Base-by-base conservation (phyloP, 2,113 vertebrate genomes). In the Ictalurus punctatus region DNA sequence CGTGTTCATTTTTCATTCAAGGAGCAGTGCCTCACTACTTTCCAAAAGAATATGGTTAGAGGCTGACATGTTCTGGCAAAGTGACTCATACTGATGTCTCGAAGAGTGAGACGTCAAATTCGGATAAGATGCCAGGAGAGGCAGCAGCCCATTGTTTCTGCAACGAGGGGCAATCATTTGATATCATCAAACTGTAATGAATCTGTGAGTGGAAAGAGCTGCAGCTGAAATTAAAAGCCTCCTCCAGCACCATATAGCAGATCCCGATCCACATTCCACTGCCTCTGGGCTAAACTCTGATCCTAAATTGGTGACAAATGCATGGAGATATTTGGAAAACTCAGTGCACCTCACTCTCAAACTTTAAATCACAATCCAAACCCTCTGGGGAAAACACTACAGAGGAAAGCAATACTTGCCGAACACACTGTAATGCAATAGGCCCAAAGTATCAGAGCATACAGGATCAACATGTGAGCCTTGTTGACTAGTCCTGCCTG, bases 161-260 rank as follows among this genome's bases (percentile, higher is more conserved):
- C 88, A 91, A 87, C 73, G 90, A 91, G 90, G 93, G 90, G 90
- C 92, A 94, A 94, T 93, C 92, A 94, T 94, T 92, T 95, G 93
- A 94, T 94, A 94, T 94, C 90, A 93, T 95, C 93, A 93, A 92
- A 93, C 92, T 93, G 92, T 94, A 94, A 94, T 93, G 92, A 94
- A 93, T 93, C 91, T 91, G 90, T 23, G 78, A 87, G 86, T 85
- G 90, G 79, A 71, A 84, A 74, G 74, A 84, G 82, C 76, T 83
- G 63, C 30, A 80, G 82, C 86, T 82, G 90, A 87, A 89, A 88
- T 86, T 84, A 91, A 90, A 91, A 86, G 90, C 71, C 23, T 90
- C 83, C 82, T 91, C 83, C 81, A 79, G 73, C 73, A 58, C 86
- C 80, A 59, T 88, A 88, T 84, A 90, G 67, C 58, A 30, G 63